Evolutionary conservation across 2,113 vertebrate genomes (phyloP), one percentile per base, ranked within the genome.

Genomic region (Nestor notabilis): DNA sequence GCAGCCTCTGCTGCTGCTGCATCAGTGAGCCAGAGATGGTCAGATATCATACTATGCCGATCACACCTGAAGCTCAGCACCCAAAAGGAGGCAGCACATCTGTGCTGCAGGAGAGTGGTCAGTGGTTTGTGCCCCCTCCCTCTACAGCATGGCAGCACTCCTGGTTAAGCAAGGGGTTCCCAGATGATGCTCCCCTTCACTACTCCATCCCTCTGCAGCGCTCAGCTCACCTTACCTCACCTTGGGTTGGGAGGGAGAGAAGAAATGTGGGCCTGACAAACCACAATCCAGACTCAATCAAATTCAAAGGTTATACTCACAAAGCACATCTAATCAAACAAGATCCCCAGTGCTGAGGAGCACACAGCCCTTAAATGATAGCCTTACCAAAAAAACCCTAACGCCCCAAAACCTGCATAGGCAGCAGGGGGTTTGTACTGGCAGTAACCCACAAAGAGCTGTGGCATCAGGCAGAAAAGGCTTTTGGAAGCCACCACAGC

Each of bases 201-300:
- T 18, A 50, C 16, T 10, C 21, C 2, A 0, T n/a, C n/a, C 23
- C 16, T 76, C 15, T 1, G 1, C 0, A 0, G 24, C 29, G 39
- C 23, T 39, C 71, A 55, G n/a, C 11, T 75, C 27, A 17, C 16
- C 6, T 35, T 7, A 10, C 10, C 20, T 64, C 3, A 3, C 10
- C 24, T 27, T 18, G 8, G 1, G 7, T 39, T 39, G 11, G 5
- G 5, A 13, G 4, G 56, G 35, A 58, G 56, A 58, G 21, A n/a
- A 58, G 21, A n/a, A 55, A 47, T 0, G 6, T 21, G 27, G 19
- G 31, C 37, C 56, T 60, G 46, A n/a, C 27, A 71, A 77, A 66
- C 31, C 7, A 27, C 20, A 81, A 9, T 60, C 27, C 69, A 0
- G 2, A 27, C n/a, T 41, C 68, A 49, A 16, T n/a, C 39, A 50